A percentile compares a stretch with the other conserved stretches of the same genome.
phyloP scores from a whole-genome alignment of 2,888 invertebrate species.

The Drosophila infuscata region DNA sequence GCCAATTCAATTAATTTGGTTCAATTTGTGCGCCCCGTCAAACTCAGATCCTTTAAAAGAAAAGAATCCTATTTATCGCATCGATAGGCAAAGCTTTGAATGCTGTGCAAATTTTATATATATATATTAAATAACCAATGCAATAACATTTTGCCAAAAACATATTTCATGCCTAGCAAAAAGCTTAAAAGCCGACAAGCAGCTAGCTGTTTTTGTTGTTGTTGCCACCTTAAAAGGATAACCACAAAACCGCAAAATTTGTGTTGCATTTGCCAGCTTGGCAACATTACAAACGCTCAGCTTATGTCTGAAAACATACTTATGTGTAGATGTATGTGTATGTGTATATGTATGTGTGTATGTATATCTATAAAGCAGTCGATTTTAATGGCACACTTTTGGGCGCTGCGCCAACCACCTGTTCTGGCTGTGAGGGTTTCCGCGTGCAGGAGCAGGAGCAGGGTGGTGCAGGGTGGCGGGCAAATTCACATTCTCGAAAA shows the following conservation, averaged over 20 bases:
- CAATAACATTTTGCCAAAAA: conserved; percentile 37
- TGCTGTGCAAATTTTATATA: conserved; percentile 36
- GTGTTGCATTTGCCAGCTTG: conserved; percentile 68
- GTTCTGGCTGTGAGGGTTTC: conserved; percentile 24
- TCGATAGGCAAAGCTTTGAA: conserved; percentile 28
- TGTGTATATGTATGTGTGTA: not conserved
- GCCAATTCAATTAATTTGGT: conserved; percentile 3
- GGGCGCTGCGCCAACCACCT: conserved; percentile 77
- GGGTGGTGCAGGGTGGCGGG: not conserved
- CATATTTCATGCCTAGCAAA: conserved; percentile 67
- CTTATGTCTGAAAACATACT: conserved; percentile 18
- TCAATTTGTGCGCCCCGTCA: not conserved
- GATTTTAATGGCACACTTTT: conserved; percentile 65
- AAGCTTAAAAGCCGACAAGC: conserved; percentile 50
- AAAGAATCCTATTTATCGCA: conserved; percentile 35
- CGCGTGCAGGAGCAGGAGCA: not conserved
- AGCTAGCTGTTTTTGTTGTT: conserved; percentile 23
- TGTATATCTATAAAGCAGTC: conserved; percentile 30
- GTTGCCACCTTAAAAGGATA: conserved; percentile 60
- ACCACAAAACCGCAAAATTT: conserved; percentile 72
- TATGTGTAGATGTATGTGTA: not conserved
- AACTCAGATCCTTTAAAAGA: conserved; percentile 7
- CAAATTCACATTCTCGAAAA: conserved; percentile 31
- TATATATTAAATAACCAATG: conserved; percentile 46
- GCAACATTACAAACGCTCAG: conserved; percentile 54